Conservation (phyloP, 2,888 invertebrate species). For the Yponomeuta malinellus region DNA sequence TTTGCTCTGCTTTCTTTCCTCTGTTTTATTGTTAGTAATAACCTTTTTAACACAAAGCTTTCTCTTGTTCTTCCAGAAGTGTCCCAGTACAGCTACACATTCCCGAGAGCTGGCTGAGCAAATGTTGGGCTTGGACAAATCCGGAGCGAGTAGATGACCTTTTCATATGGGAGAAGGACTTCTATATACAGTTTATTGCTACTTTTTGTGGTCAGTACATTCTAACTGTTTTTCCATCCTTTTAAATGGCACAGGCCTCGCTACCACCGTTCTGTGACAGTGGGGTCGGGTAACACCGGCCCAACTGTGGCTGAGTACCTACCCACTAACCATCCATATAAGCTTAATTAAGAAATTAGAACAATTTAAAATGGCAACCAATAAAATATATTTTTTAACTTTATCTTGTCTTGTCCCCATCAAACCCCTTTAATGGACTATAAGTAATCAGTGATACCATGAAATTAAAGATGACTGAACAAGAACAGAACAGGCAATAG, state of each 20-base stretch:
- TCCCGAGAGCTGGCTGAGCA: conserved; percentile 34
- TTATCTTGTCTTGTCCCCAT: no score
- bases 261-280: no score
- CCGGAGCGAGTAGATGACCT: conserved; percentile 44
- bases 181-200: conserved; percentile 73
- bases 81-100: conserved; percentile 32
- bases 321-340: neutral
- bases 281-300: no score
- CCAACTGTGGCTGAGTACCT: no score
- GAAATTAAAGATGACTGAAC: no score
- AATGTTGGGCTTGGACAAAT: conserved; percentile 42
- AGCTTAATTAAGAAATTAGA: neutral
- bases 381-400: no score
- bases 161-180: conserved; percentile 76
- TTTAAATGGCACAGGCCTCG: no score
- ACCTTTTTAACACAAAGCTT: neutral
- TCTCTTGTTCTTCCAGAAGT: conserved; percentile 6
- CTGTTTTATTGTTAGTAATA: neutral
- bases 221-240: neutral
- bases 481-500: no score
- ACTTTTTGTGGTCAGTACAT: conserved; percentile 53
- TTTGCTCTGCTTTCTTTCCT: no score
- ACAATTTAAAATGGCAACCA: neutral
- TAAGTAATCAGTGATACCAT: no score
- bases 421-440: no score